Conservation (phyloP, 2,113 vertebrate genomes). For the Trogon melanurus region DNA sequence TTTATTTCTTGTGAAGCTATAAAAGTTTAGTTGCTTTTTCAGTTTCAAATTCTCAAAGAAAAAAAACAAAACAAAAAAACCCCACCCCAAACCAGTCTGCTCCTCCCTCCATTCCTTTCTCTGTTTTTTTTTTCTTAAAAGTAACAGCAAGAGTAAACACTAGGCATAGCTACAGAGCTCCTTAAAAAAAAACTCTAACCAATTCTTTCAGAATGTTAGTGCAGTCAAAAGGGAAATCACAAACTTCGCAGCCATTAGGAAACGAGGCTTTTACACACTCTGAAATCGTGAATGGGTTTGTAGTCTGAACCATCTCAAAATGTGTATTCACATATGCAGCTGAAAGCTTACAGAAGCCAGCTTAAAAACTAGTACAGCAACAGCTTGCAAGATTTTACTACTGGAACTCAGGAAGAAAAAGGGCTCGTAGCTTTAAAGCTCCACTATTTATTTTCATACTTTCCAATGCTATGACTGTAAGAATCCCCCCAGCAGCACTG, state of each 20-base stretch:
- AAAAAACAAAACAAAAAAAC: neutral
- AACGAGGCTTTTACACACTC: neutral
- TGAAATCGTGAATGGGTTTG: neutral
- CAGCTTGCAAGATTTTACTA: neutral
- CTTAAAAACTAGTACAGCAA: neutral
- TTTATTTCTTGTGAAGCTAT: neutral
- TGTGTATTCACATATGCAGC: neutral
- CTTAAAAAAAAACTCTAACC: neutral
- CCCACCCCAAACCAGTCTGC: neutral
- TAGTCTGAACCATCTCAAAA: neutral
- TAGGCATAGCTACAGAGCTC: neutral
- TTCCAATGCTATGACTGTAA: neutral
- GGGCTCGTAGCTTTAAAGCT: neutral
- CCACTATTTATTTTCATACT: neutral
- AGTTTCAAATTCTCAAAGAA: neutral
- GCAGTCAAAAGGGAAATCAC: neutral
- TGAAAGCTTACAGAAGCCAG: neutral
- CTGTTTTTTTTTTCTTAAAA: neutral
- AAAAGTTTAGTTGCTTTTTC: neutral
- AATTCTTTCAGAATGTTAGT: neutral
- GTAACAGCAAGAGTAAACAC: neutral
- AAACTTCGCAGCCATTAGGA: neutral
- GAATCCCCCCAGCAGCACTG: neutral
- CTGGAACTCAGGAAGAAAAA: neutral
- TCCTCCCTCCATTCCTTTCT: rapidly evolving